phyloP scores from a whole-genome alignment of 2,113 vertebrate genomes.

The Myotis lucifugus region DNA sequence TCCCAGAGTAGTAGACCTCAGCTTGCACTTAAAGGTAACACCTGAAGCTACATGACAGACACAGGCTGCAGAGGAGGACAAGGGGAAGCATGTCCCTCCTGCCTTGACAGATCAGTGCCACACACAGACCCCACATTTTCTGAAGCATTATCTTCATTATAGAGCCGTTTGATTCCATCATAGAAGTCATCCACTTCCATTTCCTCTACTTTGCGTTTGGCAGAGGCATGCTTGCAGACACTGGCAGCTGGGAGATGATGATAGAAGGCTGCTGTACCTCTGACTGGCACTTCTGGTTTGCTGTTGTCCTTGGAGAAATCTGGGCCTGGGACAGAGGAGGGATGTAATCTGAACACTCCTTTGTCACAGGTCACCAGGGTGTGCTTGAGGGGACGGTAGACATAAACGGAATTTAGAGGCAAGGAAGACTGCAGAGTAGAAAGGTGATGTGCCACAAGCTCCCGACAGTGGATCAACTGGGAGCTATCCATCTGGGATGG shows the following conservation, averaged over 20 bases:
- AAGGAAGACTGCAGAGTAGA: conserved; percentile 91
- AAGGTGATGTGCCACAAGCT: conserved; percentile 93
- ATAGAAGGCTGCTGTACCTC: conserved; percentile 80
- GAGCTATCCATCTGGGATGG: conserved; percentile 91
- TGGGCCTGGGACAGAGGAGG: conserved; percentile 86
- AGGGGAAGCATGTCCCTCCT: conserved; percentile 89
- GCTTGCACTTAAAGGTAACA: not conserved
- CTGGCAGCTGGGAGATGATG: conserved; percentile 83
- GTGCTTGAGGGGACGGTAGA: conserved; percentile 94
- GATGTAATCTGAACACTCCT: conserved; percentile 83
- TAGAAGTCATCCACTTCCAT: conserved; percentile 99
- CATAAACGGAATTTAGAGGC: conserved; percentile 96
- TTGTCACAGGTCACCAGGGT: conserved; percentile 86
- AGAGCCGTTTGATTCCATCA: conserved; percentile 96
- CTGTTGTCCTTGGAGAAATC: conserved; percentile 85
- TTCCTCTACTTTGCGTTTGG: conserved; percentile 98
- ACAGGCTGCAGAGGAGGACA: conserved; percentile 96
- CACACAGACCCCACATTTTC: conserved; percentile 83
- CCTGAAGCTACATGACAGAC: conserved; percentile 86
- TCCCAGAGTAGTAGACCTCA: not conserved
- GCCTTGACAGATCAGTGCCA: conserved; percentile 83
- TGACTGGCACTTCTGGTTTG: conserved; percentile 85
- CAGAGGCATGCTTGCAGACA: conserved; percentile 88
- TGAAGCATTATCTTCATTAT: conserved; percentile 91
- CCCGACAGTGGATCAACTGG: conserved; percentile 95